Evolutionary conservation across 2,797 vertebrate genomes (phyloP), one percentile per base, ranked within the genome.

Genomic region (Parambassis ranga): DNA sequence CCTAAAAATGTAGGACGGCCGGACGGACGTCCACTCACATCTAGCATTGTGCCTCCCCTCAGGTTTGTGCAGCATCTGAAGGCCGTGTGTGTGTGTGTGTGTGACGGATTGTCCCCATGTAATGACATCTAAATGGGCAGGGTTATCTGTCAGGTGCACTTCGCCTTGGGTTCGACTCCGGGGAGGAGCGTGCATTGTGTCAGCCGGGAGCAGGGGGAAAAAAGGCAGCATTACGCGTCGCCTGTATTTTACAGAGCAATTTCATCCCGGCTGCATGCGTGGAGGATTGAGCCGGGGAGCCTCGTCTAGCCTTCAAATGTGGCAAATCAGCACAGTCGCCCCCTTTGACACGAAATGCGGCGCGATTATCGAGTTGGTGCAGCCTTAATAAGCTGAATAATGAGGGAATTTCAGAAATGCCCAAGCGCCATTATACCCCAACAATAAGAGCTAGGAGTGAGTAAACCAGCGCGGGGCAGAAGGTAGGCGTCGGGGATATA

Each of bases 301-400:
- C 83, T 81, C 68, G 82, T 82, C 84, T 83, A 63, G 82, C 90
- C 92, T 94, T 92, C 92, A 94, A 93, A 94, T 89, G 94, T 92
- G 52, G 87, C 91, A 91, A 93, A 90, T 83, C 78, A 46, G 77
- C 92, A 92, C 87, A 90, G 91, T 86, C 88, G 73, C 77, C 83
- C 90, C 83, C 90, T 94, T 94, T 94, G 85, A 92, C 94, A 87
- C 85, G 71, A 86, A 92, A 90, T 77, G 92, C 87, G 64, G 94
- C 87, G 81, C 92, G 94, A 94, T 96, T 94, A 96, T 95, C 90
- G 95, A 95, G 94, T 91, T 92, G 92, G 91, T 90, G 92, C 93
- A 93, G 94, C 95, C 95, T 96, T 98, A 98, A 98, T 97, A 96
- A 95, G 94, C 93, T 93, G 95, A 96, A 98, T 98, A 99, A 99